Base-by-base conservation (phyloP, 1,140 invertebrate genomes). In the Patella vulgata region DNA sequence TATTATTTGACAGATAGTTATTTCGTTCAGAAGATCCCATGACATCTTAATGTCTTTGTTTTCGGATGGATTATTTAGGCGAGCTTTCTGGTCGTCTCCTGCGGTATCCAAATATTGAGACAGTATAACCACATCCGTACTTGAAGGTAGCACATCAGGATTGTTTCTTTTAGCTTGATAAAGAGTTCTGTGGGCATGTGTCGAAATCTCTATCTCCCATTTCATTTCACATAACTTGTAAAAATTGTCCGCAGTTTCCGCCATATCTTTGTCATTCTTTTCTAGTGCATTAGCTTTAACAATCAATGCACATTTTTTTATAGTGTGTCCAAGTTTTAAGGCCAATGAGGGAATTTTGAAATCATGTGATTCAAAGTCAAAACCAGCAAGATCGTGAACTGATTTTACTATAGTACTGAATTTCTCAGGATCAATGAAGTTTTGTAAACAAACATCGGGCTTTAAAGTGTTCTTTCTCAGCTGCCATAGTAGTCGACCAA, bases 221-320 rank as follows among this genome's bases (percentile, higher is more conserved):
- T n/a, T 28, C 3, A 14, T n/a, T 9, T n/a, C 51, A 57, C 63
- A 66, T 43, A n/a, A n/a, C n/a, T n/a, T n/a, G n/a, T n/a, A n/a
- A n/a, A n/a, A n/a, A n/a, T n/a, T n/a, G n/a, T n/a, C n/a, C n/a
- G n/a, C n/a, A n/a, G n/a, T n/a, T n/a, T n/a, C n/a, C n/a, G n/a
- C n/a, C n/a, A n/a, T n/a, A n/a, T n/a, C n/a, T n/a, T n/a, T n/a
- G n/a, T n/a, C n/a, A n/a, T n/a, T n/a, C n/a, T 55, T 33, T 39
- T 43, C 33, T 8, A 65, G 28, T 12, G 55, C 39, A 8, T 59
- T 33, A 23, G 12, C 28, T 30, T 30, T 52, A 27, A 59, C 11
- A 21, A 46, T 36, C 23, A 19, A 54, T 27, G 28, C 56, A 65
- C 56, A 64, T 19, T 42, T 57, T 25, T 65, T 59, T 12, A 65